phyloP scores from a whole-genome alignment of 2,888 invertebrate genomes.

The Ernsta delagoae region DNA sequence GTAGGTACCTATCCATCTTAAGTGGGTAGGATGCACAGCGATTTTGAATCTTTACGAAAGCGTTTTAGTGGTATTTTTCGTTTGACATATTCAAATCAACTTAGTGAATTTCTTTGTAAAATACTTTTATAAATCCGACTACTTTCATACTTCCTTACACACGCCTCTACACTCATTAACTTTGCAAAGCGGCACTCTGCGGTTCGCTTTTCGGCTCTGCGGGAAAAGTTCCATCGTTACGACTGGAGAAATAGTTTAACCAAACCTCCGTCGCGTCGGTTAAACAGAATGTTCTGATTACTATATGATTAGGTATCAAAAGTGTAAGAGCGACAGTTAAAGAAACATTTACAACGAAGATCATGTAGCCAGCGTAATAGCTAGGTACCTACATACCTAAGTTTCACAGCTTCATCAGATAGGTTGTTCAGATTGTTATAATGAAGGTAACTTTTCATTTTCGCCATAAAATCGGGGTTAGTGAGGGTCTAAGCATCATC shows the following conservation, averaged over 20 bases:
- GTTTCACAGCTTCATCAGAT: too few species aligned
- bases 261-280: not conserved
- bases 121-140: not conserved
- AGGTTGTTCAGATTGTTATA: too few species aligned
- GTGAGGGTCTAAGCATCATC: too few species aligned
- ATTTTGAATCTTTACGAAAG: too few species aligned
- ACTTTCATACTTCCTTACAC: not conserved
- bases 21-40: too few species aligned
- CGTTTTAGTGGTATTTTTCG: not conserved
- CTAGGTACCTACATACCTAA: too few species aligned
- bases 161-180: constrained; percentile 23
- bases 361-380: not conserved
- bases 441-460: too few species aligned
- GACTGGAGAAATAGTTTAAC: constrained; percentile 1
- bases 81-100: constrained; percentile 1
- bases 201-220: constrained; percentile 20
- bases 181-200: constrained; percentile 21
- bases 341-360: not conserved
- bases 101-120: not conserved
- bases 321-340: not conserved
- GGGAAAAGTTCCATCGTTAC: constrained; percentile 24
- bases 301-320: not conserved
- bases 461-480: too few species aligned
- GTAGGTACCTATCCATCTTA: not conserved
- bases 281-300: not conserved